These are phyloP conservation scores for Calycopis cecrops DNA, from an alignment of 1,140 invertebrate genomes.

Conservation along the genomic window DNA sequence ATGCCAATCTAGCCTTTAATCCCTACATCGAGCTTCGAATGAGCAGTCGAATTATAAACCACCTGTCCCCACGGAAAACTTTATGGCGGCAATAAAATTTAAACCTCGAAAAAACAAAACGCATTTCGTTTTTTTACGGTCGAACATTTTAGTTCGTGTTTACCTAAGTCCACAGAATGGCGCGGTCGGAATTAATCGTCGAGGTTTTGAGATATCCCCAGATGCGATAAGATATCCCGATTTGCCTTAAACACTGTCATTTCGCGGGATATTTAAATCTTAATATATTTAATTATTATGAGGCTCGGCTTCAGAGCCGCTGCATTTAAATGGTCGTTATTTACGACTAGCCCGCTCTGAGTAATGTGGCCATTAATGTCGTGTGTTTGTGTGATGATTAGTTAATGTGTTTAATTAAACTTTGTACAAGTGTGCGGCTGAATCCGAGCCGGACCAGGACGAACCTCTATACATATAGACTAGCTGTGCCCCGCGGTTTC, in stretches of 20 bases:
- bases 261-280: slow-evolving; percentile 35
- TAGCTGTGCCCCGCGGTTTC: too few species aligned
- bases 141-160: slow-evolving; percentile 70
- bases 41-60: slow-evolving; percentile 68
- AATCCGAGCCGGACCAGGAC: too few species aligned
- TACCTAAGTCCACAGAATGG: slow-evolving; percentile 71
- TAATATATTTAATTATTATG: slow-evolving; percentile 49
- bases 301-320: slow-evolving; percentile 33
- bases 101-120: slow-evolving; percentile 71
- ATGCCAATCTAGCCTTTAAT: slow-evolving; percentile 62
- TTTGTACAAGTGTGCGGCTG: too few species aligned
- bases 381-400: background rate
- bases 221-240: slow-evolving; percentile 65
- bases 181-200: slow-evolving; percentile 65
- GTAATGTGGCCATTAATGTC: background rate
- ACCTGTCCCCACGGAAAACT: slow-evolving; percentile 74
- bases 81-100: slow-evolving; percentile 72
- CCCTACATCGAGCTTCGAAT: slow-evolving; percentile 22
- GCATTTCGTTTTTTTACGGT: slow-evolving; percentile 62
- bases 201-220: slow-evolving; percentile 62
- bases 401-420: background rate
- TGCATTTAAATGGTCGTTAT: slow-evolving; percentile 22
- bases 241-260: slow-evolving; percentile 55
- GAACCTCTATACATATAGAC: too few species aligned
- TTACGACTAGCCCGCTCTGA: slow-evolving; percentile 18